phyloP scores from a whole-genome alignment of 2,888 invertebrate genomes.

The Alsophila aescularia region DNA sequence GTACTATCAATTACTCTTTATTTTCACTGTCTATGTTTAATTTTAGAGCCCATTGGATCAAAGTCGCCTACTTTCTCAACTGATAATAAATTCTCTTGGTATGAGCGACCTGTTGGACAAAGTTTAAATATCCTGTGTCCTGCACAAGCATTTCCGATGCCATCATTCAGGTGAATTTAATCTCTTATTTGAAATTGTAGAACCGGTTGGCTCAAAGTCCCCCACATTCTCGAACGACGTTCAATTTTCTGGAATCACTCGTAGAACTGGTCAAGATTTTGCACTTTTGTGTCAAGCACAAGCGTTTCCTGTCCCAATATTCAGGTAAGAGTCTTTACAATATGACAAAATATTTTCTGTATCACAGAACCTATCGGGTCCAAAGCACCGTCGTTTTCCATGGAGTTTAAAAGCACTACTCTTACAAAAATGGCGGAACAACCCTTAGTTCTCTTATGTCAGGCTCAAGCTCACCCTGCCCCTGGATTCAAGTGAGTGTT shows the following conservation, averaged over 20 bases:
- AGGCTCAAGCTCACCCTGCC: slow-evolving; percentile 88
- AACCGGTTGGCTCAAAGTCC: slow-evolving; percentile 89
- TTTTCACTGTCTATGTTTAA: slow-evolving; percentile 36
- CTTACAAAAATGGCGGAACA: slow-evolving; percentile 81
- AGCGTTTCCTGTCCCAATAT: slow-evolving; percentile 88
- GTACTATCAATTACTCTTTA: slow-evolving; percentile 54
- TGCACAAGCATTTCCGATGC: slow-evolving; percentile 89
- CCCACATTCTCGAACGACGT: slow-evolving; percentile 89
- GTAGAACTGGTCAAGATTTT: slow-evolving; percentile 86
- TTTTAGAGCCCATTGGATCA: slow-evolving; percentile 85
- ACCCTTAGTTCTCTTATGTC: slow-evolving; percentile 86
- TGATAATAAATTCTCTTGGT: slow-evolving; percentile 86
- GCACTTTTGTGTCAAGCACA: slow-evolving; percentile 90
- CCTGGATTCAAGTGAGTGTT: slow-evolving; percentile 87
- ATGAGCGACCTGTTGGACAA: slow-evolving; percentile 79
- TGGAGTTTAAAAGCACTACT: slow-evolving; percentile 84
- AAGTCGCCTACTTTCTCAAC: slow-evolving; percentile 85
- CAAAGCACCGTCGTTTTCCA: slow-evolving; percentile 84
- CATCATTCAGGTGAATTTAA: slow-evolving; percentile 87
- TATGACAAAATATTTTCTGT: slow-evolving; percentile 21
- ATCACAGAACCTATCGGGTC: slow-evolving; percentile 85
- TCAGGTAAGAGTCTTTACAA: slow-evolving; percentile 67
- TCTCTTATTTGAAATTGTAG: slow-evolving; percentile 73
- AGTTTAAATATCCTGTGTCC: slow-evolving; percentile 84
- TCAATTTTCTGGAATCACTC: slow-evolving; percentile 88